These are phyloP conservation scores for Neodiprion fabricii DNA, from an alignment of 1,140 invertebrate genomes.

Conservation along the genomic window DNA sequence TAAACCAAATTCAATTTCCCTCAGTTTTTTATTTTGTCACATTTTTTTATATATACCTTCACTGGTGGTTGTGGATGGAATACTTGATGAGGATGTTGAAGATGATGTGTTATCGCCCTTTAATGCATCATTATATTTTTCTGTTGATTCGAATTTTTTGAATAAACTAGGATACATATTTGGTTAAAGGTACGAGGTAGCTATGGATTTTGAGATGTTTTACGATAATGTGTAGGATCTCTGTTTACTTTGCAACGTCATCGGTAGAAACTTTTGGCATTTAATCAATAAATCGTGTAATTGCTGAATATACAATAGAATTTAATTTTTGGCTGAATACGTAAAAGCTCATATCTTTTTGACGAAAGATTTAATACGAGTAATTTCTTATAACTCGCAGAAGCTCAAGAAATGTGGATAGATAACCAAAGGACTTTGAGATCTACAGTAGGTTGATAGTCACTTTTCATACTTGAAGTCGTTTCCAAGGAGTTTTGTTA, in stretches of 20 bases:
- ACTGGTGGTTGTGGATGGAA: background rate
- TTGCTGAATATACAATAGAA: background rate
- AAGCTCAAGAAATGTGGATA: background rate
- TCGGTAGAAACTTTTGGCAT: background rate
- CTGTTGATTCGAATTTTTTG: slow-evolving; percentile 21
- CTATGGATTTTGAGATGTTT: background rate
- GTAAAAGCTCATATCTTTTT: background rate
- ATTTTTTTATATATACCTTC: slow-evolving; percentile 4
- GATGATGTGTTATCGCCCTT: background rate
- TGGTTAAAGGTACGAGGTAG: background rate
- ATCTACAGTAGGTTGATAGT: background rate
- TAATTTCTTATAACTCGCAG: background rate
- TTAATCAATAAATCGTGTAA: background rate
- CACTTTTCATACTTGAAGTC: background rate
- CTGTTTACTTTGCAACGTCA: background rate
- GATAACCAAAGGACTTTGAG: background rate
- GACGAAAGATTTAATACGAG: background rate
- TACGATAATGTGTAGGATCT: too few species aligned
- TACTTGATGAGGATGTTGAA: background rate
- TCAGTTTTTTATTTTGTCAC: background rate
- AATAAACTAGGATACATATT: slow-evolving; percentile 35
- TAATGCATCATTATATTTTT: slow-evolving; percentile 1
- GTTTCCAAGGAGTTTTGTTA: background rate
- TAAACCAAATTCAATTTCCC: background rate
- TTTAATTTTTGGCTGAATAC: background rate